phyloP scores from a whole-genome alignment of 2,113 vertebrate genomes.

The Rattus norvegicus region DNA sequence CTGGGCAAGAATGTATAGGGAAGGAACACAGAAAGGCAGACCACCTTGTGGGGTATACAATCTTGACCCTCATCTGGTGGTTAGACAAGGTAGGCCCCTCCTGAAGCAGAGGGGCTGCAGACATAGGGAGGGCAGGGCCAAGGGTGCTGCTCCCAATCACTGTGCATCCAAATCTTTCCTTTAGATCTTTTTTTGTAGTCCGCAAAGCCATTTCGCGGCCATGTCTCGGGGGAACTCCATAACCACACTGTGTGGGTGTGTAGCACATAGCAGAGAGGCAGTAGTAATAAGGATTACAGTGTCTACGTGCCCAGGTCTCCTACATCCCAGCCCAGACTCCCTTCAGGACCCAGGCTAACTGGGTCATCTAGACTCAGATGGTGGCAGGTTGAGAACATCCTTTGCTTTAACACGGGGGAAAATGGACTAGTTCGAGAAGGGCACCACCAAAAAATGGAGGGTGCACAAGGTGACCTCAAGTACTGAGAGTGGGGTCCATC shows the following conservation, averaged over 20 bases:
- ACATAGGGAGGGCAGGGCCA: neutral
- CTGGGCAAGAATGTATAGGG: neutral
- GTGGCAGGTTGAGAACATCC: neutral
- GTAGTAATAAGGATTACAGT: neutral
- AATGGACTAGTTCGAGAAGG: neutral
- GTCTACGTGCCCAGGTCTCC: neutral
- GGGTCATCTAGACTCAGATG: neutral
- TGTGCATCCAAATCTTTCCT: accelerated
- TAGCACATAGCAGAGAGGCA: neutral
- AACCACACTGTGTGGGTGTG: neutral
- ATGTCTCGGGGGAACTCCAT: accelerated
- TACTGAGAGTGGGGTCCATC: neutral
- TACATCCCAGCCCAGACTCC: neutral
- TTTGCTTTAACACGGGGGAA: neutral
- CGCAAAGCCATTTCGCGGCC: neutral
- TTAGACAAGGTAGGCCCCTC: neutral
- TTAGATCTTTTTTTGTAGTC: neutral
- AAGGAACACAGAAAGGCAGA: neutral
- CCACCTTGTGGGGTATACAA: neutral
- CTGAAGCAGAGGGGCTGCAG: neutral
- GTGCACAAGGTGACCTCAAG: neutral
- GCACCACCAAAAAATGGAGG: neutral
- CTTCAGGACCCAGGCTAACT: neutral
- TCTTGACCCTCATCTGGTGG: neutral
- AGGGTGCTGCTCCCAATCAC: neutral